Base-by-base conservation (phyloP, 1,140 invertebrate species). In the Heliothis virescens region DNA sequence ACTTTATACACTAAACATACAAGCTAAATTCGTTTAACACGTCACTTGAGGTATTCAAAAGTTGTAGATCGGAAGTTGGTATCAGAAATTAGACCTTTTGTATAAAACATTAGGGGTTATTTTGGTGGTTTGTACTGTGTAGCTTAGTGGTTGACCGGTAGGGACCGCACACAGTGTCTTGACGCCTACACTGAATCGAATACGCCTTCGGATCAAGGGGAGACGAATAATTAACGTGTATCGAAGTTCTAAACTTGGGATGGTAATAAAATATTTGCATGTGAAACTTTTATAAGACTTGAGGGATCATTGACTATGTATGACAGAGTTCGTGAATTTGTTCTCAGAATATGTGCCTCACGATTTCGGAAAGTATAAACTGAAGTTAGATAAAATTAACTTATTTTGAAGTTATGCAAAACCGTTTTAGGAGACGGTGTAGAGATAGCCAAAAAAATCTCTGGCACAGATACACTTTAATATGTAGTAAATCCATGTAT, bases 121-220 rank as follows among this genome's bases (percentile, higher is more conserved):
- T 87, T 89, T 85, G 26, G 57, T 18, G 62, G 87, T 82, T 26
- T 16, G 60, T 53, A 10, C 52, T 50, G 18, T 67, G n/a, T 84
- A 86, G 86, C 71, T 80, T 82, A 81, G 82, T 80, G 65, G 86
- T 89, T 88, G 88, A 86, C 86, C 86, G 84, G 85, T 85, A 75
- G 83, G 83, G 87, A 91, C 88, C 91, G 88, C 90, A 90, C 89
- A 89, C 83, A 83, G 82, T 85, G 90, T 81, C 83, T 82, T 83
- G 81, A 88, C 86, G 86, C 89, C 89, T 85, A 89, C 89, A 79
- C 76, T 84, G 75, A 79, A 76, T 79, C 77, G 69, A 83, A 79
- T 75, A 82, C 72, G 71, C 75, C 80, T 80, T 71, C 76, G 50
- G 74, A 76, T 65, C 74, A 76, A 76, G 74, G 48, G 60, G 50